Percentiles rank a stretch among this genome's conserved stretches.
Conservation (phyloP, 1,140 invertebrate genomes). For the Panagrolaimus sp. region DNA sequence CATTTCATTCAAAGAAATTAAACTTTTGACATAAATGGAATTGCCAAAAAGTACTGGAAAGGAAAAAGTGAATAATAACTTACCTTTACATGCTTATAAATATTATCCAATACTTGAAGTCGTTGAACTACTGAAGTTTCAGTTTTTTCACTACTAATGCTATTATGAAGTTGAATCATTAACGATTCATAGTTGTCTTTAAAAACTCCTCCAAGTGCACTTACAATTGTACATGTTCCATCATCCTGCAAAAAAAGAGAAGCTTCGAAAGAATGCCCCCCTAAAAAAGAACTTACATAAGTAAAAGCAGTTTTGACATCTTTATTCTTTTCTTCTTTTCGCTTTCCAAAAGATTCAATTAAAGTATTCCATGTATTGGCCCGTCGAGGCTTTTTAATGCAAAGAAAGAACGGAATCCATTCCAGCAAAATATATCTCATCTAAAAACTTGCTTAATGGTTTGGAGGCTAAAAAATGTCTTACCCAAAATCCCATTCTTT, state of each 20-base stretch:
- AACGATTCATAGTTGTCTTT: conserved; percentile 27
- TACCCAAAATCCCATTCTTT: conserved; percentile 50
- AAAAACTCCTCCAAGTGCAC: conserved; percentile 20
- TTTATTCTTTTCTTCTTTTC: conserved; percentile 23
- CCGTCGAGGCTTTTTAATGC: conserved; percentile 39
- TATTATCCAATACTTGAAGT: conserved; percentile 28
- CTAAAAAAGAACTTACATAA: too few relatives aligned
- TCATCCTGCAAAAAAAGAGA: conserved; percentile 22
- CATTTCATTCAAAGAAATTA: too few relatives aligned
- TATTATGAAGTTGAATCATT: conserved; percentile 21
- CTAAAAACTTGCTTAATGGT: conserved; percentile 29
- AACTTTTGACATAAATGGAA: too few relatives aligned
- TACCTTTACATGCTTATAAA: conserved; percentile 41
- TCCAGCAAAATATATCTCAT: conserved; percentile 46
- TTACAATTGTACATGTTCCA: conserved; percentile 25
- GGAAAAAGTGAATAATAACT: not conserved
- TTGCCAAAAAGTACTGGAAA: not conserved
- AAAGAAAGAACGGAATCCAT: conserved; percentile 36
- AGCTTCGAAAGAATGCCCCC: too few relatives aligned
- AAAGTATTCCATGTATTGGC: conserved; percentile 34
- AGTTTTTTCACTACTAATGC: conserved; percentile 19
- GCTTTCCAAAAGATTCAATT: conserved; percentile 29
- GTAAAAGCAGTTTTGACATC: conserved; percentile 25
- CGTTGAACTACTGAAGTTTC: conserved; percentile 15
- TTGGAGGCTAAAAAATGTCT: conserved; percentile 5